Conservation (phyloP, 2,113 vertebrate species). For the Paradoxurus hermaphroditus region DNA sequence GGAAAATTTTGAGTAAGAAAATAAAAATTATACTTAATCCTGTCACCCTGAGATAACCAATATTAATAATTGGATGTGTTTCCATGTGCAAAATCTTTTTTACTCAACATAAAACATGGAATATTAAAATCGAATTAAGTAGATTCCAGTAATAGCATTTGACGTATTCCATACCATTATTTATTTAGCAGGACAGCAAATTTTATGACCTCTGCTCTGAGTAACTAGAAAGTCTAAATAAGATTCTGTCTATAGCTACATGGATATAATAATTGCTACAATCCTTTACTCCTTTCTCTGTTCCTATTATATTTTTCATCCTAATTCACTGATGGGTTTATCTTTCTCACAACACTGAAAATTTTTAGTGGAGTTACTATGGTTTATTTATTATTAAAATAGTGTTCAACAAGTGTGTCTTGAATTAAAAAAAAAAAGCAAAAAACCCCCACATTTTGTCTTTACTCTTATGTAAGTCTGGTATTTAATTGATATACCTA, state of each 20-base stretch:
- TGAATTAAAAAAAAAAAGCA: background rate
- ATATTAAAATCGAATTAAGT: background rate
- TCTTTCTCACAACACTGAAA: background rate
- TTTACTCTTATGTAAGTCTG: background rate
- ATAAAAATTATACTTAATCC: background rate
- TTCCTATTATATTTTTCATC: background rate
- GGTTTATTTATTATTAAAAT: background rate
- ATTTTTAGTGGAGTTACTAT: background rate
- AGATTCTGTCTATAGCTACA: background rate
- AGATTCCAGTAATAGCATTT: background rate
- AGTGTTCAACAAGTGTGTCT: background rate
- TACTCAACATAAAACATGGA: background rate
- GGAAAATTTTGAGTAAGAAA: background rate
- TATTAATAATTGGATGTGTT: background rate
- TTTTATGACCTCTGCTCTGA: background rate
- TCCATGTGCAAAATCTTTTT: background rate
- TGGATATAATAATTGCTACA: background rate
- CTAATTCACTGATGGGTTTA: background rate
- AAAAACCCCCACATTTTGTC: background rate
- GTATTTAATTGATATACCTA: background rate
- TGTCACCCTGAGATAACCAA: background rate
- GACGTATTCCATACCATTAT: background rate
- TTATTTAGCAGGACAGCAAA: background rate
- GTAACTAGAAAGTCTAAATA: background rate
- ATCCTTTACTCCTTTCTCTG: background rate